A percentile compares a stretch with the other conserved stretches of the same genome.
Conservation (phyloP, 2,113 vertebrate genomes). For the Nycticebus coucang region DNA sequence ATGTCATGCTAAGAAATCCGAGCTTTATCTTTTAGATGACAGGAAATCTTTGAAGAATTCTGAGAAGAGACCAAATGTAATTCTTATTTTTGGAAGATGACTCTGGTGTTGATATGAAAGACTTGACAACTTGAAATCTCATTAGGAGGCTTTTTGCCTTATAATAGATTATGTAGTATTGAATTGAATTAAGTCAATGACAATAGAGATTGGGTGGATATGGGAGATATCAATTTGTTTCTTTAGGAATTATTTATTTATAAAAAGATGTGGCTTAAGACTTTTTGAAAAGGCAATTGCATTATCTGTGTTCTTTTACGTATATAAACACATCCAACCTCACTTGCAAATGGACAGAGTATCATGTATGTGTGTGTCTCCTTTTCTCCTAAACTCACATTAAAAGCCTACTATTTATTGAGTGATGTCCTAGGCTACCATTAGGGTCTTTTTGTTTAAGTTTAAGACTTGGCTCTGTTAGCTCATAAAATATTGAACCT, state of each 20-base stretch:
- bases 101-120: neutral
- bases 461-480: neutral
- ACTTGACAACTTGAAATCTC: neutral
- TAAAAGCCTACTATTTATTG: neutral
- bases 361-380: neutral
- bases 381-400: neutral
- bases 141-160: neutral
- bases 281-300: neutral
- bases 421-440: neutral
- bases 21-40: neutral
- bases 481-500: neutral
- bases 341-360: neutral
- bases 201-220: neutral
- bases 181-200: neutral
- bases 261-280: neutral
- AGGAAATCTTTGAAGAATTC: conserved; percentile 3
- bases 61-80: neutral
- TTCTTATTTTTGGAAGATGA: conserved; percentile 39
- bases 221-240: neutral
- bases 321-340: neutral
- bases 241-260: neutral
- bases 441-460: neutral
- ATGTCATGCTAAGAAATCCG: neutral
- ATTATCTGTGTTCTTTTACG: neutral
- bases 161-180: neutral